A percentile compares a stretch with the other conserved stretches of the same genome.
Conservation (phyloP, 2,888 invertebrate genomes). For the Onthophagus sagittarius region DNA sequence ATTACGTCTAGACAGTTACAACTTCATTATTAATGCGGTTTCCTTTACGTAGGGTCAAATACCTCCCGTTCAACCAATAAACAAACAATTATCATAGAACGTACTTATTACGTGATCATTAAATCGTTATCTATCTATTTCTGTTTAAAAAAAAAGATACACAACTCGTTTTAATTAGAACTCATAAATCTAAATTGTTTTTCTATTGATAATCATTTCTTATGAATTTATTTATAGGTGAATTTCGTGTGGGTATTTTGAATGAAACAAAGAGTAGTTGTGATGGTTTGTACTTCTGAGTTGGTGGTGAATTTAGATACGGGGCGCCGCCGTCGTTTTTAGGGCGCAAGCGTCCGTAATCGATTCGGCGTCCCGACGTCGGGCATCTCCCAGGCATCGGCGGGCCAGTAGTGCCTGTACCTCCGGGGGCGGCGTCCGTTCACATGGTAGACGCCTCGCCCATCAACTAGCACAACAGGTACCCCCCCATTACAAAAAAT, state of each 20-base stretch:
- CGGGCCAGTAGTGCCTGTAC: slow-evolving; percentile 50
- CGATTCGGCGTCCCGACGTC: slow-evolving; percentile 54
- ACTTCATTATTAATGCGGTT: neutral
- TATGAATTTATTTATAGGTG: too few relatives aligned
- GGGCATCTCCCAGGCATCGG: slow-evolving; percentile 45
- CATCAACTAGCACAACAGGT: slow-evolving; percentile 41
- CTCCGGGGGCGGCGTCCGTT: slow-evolving; percentile 47
- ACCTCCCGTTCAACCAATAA: neutral
- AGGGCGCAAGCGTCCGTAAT: slow-evolving; percentile 52
- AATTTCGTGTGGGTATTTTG: too few relatives aligned
- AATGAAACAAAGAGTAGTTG: too few relatives aligned
- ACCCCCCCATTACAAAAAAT: slow-evolving; percentile 26
- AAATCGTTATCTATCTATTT: neutral
- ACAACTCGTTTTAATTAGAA: too few relatives aligned
- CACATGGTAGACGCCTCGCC: slow-evolving; percentile 33
- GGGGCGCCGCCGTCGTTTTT: slow-evolving; percentile 1
- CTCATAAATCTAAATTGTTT: too few relatives aligned
- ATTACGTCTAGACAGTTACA: neutral
- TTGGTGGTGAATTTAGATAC: slow-evolving; percentile 23
- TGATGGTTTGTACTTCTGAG: neutral
- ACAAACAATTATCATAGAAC: neutral
- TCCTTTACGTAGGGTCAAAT: neutral
- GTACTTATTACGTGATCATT: neutral
- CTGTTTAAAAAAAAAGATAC: too few relatives aligned
- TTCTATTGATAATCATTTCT: too few relatives aligned